phyloP scores from a whole-genome alignment of 1,140 invertebrate species.

The Diploscapter pachys region DNA sequence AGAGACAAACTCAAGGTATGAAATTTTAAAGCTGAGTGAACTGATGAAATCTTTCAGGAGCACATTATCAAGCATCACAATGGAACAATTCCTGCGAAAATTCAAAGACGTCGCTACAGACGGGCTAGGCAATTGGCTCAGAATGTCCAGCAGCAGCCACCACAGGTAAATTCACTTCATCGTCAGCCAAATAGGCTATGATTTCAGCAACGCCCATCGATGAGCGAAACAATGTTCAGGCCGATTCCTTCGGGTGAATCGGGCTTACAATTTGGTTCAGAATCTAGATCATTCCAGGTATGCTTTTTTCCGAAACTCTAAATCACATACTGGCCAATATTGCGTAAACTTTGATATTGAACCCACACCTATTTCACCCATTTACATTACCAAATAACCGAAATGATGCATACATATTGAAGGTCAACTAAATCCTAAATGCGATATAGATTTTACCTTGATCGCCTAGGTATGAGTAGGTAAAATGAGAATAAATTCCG shows the following conservation, averaged over 20 bases:
- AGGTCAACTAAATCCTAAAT: no score
- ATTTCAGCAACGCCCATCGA: background rate
- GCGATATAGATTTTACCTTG: no score
- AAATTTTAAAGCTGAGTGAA: background rate
- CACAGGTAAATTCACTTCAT: slow-evolving; percentile 4
- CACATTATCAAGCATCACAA: slow-evolving; percentile 68
- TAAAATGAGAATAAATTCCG: background rate
- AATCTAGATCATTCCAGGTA: slow-evolving; percentile 8
- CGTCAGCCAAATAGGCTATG: slow-evolving; percentile 6
- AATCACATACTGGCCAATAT: no score
- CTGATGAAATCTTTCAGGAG: slow-evolving; percentile 55
- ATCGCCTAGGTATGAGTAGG: no score
- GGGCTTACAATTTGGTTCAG: slow-evolving; percentile 6
- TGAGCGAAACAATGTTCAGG: slow-evolving; percentile 22
- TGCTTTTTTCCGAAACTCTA: background rate
- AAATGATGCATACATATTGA: no score
- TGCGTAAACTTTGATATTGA: no score
- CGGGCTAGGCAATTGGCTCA: slow-evolving; percentile 32
- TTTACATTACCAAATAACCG: no score
- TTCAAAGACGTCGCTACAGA: slow-evolving; percentile 30
- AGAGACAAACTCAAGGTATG: slow-evolving; percentile 68
- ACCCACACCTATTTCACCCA: no score
- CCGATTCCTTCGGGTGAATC: slow-evolving; percentile 25
- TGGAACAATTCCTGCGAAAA: slow-evolving; percentile 9
- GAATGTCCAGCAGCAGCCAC: slow-evolving; percentile 1